Conservation (phyloP, 2,888 invertebrate species). For the Orthosia incerta region DNA sequence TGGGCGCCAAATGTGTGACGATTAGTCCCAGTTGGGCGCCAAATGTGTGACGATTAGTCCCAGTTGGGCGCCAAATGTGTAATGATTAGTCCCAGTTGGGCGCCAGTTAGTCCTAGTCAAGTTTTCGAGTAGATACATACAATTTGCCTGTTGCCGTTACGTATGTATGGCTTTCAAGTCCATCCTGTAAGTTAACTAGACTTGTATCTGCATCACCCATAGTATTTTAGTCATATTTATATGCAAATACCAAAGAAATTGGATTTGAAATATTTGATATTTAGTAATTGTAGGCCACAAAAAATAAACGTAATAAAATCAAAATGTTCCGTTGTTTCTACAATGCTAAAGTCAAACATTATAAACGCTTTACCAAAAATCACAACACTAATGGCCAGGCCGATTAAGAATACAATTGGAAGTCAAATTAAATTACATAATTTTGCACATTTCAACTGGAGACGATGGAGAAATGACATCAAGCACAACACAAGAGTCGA, state of each 20-base stretch:
- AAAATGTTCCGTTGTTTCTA: constrained; percentile 20
- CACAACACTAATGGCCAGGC: constrained; percentile 49
- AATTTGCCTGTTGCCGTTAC: neutral
- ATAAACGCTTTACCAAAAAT: constrained; percentile 36
- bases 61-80: neutral
- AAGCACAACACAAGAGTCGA: too few species aligned
- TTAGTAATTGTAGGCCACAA: too few species aligned
- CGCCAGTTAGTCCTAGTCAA: neutral
- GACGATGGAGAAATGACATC: neutral
- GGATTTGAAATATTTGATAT: too few species aligned
- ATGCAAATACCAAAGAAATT: too few species aligned
- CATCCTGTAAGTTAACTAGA: neutral
- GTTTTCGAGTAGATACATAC: neutral
- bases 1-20: too few species aligned
- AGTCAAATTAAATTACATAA: constrained; percentile 43
- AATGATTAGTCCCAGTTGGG: neutral
- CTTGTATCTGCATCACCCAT: neutral
- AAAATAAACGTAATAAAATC: neutral
- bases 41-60: neutral
- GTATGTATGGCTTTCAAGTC: neutral
- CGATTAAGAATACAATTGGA: constrained; percentile 38
- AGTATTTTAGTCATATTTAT: neutral
- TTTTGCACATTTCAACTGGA: constrained; percentile 13
- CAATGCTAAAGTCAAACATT: constrained; percentile 18
- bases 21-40: neutral